phyloP scores from a whole-genome alignment of 2,888 invertebrate genomes.

The Homarus gammarus region DNA sequence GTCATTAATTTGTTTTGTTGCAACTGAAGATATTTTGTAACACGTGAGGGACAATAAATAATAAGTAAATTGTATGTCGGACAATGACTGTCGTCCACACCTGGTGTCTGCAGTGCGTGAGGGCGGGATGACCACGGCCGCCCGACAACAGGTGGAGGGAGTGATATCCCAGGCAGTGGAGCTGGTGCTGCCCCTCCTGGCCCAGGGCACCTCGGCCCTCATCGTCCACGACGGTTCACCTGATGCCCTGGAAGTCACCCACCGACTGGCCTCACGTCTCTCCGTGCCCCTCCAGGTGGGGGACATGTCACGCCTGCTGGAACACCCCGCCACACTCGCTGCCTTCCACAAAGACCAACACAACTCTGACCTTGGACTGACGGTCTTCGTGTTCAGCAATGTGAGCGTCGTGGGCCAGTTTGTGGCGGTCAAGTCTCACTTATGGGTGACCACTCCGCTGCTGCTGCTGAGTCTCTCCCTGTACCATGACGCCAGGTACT shows the following conservation, averaged over 20 bases:
- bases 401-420: background rate
- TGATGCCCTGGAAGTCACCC: background rate
- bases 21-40: too few relatives aligned
- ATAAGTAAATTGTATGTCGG: too few relatives aligned
- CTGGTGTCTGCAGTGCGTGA: too few relatives aligned
- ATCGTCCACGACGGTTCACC: slow-evolving; percentile 19
- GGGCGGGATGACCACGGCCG: too few relatives aligned
- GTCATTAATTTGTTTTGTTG: too few relatives aligned
- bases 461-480: slow-evolving; percentile 20
- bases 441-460: background rate
- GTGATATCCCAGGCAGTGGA: background rate
- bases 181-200: background rate
- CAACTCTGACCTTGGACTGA: background rate
- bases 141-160: too few relatives aligned
- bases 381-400: slow-evolving; percentile 13
- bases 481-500: background rate
- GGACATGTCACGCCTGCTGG: background rate
- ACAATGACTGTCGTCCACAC: too few relatives aligned
- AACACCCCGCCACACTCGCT: background rate
- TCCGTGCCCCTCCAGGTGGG: background rate
- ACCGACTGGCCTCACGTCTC: background rate
- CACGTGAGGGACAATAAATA: too few relatives aligned
- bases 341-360: background rate
- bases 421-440: background rate
- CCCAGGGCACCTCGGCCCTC: background rate